Conservation (phyloP, 2,113 vertebrate species). For the Oryzias javanicus region DNA sequence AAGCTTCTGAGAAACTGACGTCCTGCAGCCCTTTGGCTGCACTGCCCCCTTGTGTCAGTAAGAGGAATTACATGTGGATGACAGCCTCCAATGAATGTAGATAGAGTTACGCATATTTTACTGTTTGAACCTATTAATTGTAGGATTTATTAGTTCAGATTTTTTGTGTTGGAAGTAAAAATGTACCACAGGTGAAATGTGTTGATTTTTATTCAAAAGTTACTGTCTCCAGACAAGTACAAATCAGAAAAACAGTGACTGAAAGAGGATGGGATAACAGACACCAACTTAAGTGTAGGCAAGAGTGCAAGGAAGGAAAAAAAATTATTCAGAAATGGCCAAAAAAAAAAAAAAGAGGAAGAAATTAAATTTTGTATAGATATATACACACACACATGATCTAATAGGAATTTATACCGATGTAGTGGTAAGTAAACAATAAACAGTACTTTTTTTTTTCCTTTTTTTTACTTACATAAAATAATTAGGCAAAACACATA, state of each 20-base stretch:
- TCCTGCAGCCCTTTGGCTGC: not conserved
- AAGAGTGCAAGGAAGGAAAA: constrained; percentile 84
- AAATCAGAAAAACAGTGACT: constrained; percentile 99
- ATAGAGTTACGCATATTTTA: too few species aligned
- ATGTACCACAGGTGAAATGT: constrained; percentile 77
- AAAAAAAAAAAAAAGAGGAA: too few species aligned
- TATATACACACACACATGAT: constrained; percentile 84
- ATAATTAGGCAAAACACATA: constrained; percentile 81
- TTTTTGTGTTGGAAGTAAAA: constrained; percentile 35
- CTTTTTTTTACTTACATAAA: constrained; percentile 90
- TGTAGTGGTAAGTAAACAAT: constrained; percentile 98
- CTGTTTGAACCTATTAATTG: too few species aligned
- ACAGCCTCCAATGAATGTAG: not conserved
- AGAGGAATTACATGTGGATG: not conserved
- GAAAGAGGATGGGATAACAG: constrained; percentile 94
- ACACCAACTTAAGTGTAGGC: constrained; percentile 90
- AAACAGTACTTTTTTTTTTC: constrained; percentile 89
- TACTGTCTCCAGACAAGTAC: constrained; percentile 99
- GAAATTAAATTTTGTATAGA: constrained; percentile 91
- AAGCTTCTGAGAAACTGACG: not conserved
- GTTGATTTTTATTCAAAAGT: constrained; percentile 99
- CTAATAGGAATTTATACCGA: constrained; percentile 98
- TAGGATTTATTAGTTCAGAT: not conserved
- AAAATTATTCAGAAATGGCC: constrained; percentile 83
- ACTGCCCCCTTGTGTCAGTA: constrained; percentile 53